Conservation (phyloP, 2,113 vertebrate genomes). For the Proterorhinus semilunaris region DNA sequence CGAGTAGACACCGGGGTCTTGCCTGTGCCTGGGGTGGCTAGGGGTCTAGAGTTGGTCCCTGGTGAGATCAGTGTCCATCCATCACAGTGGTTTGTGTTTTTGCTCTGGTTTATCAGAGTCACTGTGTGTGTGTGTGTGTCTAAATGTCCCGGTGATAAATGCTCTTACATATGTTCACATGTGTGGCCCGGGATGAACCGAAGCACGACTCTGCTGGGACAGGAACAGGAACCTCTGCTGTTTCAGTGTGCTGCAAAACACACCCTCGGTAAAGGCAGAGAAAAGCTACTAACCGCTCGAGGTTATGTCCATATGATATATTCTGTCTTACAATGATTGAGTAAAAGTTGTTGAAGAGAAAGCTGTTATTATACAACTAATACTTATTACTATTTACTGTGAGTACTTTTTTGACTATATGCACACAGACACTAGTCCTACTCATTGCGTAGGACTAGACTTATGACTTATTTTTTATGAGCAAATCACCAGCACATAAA, state of each 20-base stretch:
- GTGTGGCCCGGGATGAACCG: slow-evolving; percentile 20
- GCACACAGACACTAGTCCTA: background rate
- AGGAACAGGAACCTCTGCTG: background rate
- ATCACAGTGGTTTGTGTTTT: slow-evolving; percentile 26
- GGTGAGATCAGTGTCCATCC: slow-evolving; percentile 25
- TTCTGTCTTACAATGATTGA: background rate
- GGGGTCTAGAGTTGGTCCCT: background rate
- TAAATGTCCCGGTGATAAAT: slow-evolving; percentile 31
- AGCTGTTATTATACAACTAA: background rate
- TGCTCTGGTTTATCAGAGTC: slow-evolving; percentile 31
- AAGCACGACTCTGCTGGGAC: background rate
- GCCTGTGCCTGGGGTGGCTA: too few relatives aligned
- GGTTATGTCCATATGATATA: background rate
- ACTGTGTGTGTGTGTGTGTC: slow-evolving; percentile 19
- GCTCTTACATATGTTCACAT: slow-evolving; percentile 3
- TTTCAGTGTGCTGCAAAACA: background rate
- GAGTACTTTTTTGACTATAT: background rate
- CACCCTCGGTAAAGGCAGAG: background rate
- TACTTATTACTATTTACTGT: background rate
- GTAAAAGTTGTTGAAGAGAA: background rate
- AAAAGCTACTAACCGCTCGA: background rate
- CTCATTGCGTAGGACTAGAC: background rate
- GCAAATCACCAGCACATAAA: slow-evolving; percentile 44
- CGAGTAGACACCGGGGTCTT: too few relatives aligned
- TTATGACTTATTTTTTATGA: slow-evolving; percentile 15